A percentile compares a stretch with the other conserved stretches of the same genome.
Conservation (phyloP, 1,140 invertebrate species). For the Temnothorax nylanderi region DNA sequence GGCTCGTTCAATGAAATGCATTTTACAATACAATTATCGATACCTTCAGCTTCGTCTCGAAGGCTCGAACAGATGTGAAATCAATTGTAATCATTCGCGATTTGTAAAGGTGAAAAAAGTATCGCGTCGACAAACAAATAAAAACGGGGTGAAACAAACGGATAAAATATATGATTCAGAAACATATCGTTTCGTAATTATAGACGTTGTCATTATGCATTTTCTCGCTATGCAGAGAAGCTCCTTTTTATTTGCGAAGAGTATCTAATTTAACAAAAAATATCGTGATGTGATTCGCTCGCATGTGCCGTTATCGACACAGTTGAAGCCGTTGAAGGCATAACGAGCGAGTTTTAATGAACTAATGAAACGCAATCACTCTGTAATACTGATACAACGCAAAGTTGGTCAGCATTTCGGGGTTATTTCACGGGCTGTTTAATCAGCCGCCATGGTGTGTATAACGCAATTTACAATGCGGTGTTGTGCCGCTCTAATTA, state of each 20-base stretch:
- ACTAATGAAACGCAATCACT: constrained; percentile 38
- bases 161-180: neutral
- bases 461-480: constrained; percentile 54
- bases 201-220: neutral
- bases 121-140: neutral
- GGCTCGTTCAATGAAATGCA: neutral
- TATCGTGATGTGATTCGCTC: neutral
- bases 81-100: neutral
- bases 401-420: constrained; percentile 20
- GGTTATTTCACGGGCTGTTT: constrained; percentile 36
- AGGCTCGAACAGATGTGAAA: neutral
- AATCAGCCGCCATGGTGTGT: constrained; percentile 3
- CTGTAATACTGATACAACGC: constrained; percentile 1
- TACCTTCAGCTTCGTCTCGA: neutral
- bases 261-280: neutral
- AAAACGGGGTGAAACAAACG: neutral
- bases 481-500: constrained; percentile 27
- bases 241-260: neutral
- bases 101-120: constrained; percentile 8
- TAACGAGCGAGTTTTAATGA: constrained; percentile 29
- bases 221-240: neutral
- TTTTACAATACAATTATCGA: neutral
- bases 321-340: neutral
- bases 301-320: neutral
- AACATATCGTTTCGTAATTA: constrained; percentile 4